A percentile compares a stretch with the other conserved stretches of the same genome.
These are phyloP conservation scores for Cyanoramphus novaezelandiae DNA, from an alignment of 2,113 vertebrate species.

Conservation along the genomic window DNA sequence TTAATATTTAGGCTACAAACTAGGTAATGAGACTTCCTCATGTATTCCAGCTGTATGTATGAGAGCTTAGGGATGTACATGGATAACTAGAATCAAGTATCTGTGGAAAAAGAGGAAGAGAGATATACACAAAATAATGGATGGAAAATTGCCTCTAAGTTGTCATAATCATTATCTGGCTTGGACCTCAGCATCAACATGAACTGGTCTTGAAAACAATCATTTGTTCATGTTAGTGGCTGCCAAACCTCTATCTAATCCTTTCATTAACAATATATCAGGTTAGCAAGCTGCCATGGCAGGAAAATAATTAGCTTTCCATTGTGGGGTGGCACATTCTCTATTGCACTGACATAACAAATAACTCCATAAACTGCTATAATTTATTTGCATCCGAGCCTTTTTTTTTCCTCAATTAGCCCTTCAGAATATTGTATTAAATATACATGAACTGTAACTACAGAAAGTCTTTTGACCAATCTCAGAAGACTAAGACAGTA, in stretches of 20 bases:
- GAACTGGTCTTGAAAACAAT: neutral
- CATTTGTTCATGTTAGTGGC: neutral
- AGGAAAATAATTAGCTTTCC: constrained; percentile 54
- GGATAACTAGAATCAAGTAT: neutral
- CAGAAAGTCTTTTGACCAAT: neutral
- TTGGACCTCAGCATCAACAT: neutral
- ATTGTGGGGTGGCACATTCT: neutral
- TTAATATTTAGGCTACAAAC: neutral
- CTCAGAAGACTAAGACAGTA: neutral
- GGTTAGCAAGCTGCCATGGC: neutral
- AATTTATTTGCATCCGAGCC: constrained; percentile 23
- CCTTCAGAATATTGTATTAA: neutral
- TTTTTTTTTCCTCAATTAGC: neutral
- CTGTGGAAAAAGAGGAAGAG: neutral
- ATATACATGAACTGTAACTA: neutral
- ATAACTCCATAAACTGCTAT: neutral
- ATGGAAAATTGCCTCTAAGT: neutral
- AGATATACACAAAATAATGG: neutral
- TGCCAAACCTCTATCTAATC: constrained; percentile 36
- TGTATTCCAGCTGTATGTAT: neutral
- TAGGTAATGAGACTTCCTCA: neutral
- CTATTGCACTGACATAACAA: constrained; percentile 8
- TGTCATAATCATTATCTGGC: neutral
- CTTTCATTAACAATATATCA: constrained; percentile 7
- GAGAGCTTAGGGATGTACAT: neutral